Conservation (phyloP, 2,113 vertebrate genomes). For the Piprites chloris region DNA sequence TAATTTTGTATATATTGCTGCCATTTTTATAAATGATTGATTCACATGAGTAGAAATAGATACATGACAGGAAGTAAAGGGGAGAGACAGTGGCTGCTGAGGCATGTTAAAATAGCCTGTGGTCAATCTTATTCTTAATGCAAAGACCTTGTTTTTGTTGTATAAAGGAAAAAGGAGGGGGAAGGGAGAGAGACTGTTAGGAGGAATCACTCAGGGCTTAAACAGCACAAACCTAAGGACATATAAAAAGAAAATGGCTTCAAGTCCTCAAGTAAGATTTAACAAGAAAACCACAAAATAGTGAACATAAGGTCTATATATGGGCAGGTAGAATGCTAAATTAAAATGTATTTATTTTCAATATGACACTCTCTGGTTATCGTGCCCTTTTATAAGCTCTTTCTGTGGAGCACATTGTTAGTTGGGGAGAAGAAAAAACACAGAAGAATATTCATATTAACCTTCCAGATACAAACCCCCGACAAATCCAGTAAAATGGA, state of each 20-base stretch:
- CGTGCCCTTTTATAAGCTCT: not conserved
- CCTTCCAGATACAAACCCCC: not conserved
- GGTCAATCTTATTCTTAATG: constrained; percentile 65
- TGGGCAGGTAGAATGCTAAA: not conserved
- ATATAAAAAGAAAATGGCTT: not conserved
- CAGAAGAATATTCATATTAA: constrained; percentile 12
- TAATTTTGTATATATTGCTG: not conserved
- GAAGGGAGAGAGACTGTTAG: not conserved
- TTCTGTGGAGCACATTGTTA: not conserved
- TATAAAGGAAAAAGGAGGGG: constrained; percentile 30
- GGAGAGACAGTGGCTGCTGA: constrained; percentile 26
- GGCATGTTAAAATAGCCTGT: constrained; percentile 64
- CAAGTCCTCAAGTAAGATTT: not conserved
- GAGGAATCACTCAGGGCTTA: constrained; percentile 4
- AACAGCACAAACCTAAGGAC: constrained; percentile 22
- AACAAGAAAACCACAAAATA: not conserved
- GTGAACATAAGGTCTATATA: not conserved
- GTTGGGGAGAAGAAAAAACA: not conserved
- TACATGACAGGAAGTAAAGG: constrained; percentile 57
- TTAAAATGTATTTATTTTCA: not conserved
- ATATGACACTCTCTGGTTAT: not conserved
- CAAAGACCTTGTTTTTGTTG: constrained; percentile 63
- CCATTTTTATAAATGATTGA: constrained; percentile 40
- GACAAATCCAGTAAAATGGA: constrained; percentile 8
- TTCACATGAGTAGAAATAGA: constrained; percentile 45